Conservation (phyloP, 2,113 vertebrate genomes). For the Argyrosomus japonicus region DNA sequence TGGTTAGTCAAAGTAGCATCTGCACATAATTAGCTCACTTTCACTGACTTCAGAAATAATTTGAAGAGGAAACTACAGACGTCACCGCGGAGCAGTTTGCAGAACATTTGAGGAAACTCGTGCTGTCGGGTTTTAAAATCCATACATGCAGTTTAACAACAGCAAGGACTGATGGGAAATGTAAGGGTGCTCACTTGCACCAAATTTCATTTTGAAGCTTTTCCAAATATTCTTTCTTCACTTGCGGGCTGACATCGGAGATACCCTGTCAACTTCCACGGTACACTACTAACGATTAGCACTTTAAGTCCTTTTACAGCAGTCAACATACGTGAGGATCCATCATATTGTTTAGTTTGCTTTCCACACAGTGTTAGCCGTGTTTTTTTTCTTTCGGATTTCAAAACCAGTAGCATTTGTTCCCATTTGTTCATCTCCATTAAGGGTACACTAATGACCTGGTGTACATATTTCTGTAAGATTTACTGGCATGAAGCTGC, state of each 20-base stretch:
- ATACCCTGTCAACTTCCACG: too few relatives aligned
- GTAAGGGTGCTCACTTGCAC: not conserved
- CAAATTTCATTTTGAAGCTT: not conserved
- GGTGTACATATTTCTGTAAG: too few relatives aligned
- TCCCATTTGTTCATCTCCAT: not conserved
- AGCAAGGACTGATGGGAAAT: not conserved
- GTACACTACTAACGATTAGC: not conserved
- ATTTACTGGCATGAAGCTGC: not conserved
- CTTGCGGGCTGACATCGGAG: not conserved
- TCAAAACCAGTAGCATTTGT: slow-evolving; percentile 1
- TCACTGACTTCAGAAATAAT: not conserved
- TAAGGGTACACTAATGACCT: not conserved
- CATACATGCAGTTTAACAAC: not conserved
- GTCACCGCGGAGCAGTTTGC: not conserved
- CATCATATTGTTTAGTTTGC: not conserved
- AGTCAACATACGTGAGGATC: not conserved
- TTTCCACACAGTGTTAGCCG: not conserved
- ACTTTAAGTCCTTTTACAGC: not conserved
- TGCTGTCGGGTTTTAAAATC: not conserved
- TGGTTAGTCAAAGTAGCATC: not conserved
- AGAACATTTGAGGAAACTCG: not conserved
- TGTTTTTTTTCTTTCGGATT: not conserved
- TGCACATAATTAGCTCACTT: not conserved
- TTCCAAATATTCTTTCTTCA: not conserved
- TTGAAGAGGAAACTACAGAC: not conserved